Percentiles rank a stretch among this genome's conserved stretches.
phyloP scores from a whole-genome alignment of 2,888 invertebrate species.

The Trissolcus japonicus region DNA sequence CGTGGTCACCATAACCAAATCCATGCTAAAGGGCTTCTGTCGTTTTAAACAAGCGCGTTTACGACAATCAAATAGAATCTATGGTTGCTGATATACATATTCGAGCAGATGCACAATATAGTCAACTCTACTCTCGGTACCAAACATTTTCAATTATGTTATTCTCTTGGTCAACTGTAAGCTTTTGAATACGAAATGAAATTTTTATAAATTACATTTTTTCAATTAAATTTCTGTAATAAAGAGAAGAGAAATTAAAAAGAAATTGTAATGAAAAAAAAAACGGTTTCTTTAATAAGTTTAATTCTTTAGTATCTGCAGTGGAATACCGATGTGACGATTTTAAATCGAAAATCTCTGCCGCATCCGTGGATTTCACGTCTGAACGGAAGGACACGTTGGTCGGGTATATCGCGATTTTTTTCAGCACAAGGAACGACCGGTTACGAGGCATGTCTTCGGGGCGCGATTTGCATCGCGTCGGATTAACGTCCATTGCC shows the following conservation, averaged over 20 bases:
- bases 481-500: slow-evolving; percentile 63
- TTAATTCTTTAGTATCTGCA: no score
- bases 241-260: no score
- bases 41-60: slow-evolving; percentile 56
- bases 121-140: background rate
- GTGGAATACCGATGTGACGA: no score
- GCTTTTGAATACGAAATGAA: no score
- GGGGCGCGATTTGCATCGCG: slow-evolving; percentile 64
- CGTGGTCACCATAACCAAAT: slow-evolving; percentile 53
- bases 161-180: background rate
- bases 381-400: slow-evolving; percentile 50
- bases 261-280: no score
- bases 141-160: no score
- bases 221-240: no score
- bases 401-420: slow-evolving; percentile 53
- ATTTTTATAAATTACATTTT: no score
- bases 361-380: slow-evolving; percentile 40
- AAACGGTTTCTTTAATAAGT: no score
- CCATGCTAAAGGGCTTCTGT: slow-evolving; percentile 57
- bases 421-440: slow-evolving; percentile 58
- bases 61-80: background rate
- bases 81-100: slow-evolving; percentile 38
- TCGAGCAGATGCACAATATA: slow-evolving; percentile 45
- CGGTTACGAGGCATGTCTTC: slow-evolving; percentile 60
- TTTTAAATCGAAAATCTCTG: slow-evolving; percentile 58